phyloP scores from a whole-genome alignment of 2,113 vertebrate genomes.

The Saguinus midas region DNA sequence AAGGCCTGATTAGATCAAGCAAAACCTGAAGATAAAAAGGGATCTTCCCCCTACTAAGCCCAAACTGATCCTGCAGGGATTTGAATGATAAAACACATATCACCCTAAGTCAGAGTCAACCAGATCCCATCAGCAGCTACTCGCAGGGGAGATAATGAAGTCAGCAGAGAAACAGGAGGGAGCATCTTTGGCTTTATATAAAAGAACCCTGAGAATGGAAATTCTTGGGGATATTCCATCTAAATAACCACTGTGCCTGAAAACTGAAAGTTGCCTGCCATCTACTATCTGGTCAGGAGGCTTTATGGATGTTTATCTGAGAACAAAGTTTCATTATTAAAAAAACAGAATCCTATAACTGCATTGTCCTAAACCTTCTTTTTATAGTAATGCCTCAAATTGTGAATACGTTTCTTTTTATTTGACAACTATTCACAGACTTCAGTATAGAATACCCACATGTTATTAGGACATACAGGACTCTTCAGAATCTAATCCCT shows the following conservation, averaged over 20 bases:
- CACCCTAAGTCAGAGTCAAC: slow-evolving; percentile 28
- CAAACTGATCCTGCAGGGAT: slow-evolving; percentile 2
- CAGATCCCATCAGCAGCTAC: neutral
- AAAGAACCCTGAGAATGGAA: slow-evolving; percentile 49
- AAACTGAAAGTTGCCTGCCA: neutral
- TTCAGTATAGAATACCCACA: neutral
- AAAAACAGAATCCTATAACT: slow-evolving; percentile 42
- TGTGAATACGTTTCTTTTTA: neutral
- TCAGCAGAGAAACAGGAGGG: slow-evolving; percentile 14
- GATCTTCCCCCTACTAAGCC: neutral
- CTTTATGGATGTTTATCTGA: neutral
- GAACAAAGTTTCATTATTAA: slow-evolving; percentile 21
- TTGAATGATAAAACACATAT: slow-evolving; percentile 55
- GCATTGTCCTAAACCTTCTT: neutral
- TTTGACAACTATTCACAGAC: neutral
- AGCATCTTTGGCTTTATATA: slow-evolving; percentile 48
- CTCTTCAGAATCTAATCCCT: neutral
- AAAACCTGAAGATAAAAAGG: slow-evolving; percentile 46
- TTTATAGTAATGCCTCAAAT: neutral
- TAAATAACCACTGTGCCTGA: slow-evolving; percentile 40
- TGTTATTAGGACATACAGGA: neutral
- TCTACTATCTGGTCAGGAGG: neutral
- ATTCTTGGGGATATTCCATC: slow-evolving; percentile 55
- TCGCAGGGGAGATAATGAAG: slow-evolving; percentile 64
- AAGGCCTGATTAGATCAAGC: slow-evolving; percentile 46